Percentiles rank a stretch among this genome's conserved stretches.
Conservation (phyloP, 2,113 vertebrate genomes). For the Tautogolabrus adspersus region DNA sequence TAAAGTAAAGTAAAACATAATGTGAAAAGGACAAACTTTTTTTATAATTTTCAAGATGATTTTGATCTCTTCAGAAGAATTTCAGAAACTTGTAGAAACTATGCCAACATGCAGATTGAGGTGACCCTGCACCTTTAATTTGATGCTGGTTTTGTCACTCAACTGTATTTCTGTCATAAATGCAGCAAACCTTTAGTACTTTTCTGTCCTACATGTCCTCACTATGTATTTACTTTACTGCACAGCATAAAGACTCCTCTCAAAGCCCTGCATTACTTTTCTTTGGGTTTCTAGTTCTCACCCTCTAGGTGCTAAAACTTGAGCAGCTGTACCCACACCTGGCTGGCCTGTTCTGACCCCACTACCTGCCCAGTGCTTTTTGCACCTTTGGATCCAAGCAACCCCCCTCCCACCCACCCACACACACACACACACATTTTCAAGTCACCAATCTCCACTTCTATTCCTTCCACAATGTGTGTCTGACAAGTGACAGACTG, state of each 20-base stretch:
- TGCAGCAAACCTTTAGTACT: constrained; percentile 12
- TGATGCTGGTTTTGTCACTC: neutral
- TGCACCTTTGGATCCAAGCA: constrained; percentile 18
- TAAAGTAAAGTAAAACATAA: too few species aligned
- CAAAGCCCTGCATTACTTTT: constrained; percentile 3
- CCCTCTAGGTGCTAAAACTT: constrained; percentile 23
- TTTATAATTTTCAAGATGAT: too few species aligned
- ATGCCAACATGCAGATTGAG: too few species aligned
- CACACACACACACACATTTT: too few species aligned
- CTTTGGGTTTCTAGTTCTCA: constrained; percentile 21
- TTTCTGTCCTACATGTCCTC: neutral
- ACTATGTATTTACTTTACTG: constrained; percentile 16
- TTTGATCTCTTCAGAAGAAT: neutral
- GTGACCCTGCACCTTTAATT: neutral
- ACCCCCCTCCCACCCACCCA: neutral
- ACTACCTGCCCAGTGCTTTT: neutral
- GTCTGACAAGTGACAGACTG: constrained; percentile 28
- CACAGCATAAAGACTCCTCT: constrained; percentile 18
- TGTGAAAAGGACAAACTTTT: too few species aligned
- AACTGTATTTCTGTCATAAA: constrained; percentile 8
- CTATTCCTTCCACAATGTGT: constrained; percentile 16
- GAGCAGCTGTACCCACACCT: constrained; percentile 18
- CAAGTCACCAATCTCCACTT: constrained; percentile 9
- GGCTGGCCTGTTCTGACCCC: constrained; percentile 19
- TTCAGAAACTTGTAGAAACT: neutral